Evolutionary conservation across 2,797 vertebrate genomes (phyloP).

Genomic region (Ctenosaura bakeri): DNA sequence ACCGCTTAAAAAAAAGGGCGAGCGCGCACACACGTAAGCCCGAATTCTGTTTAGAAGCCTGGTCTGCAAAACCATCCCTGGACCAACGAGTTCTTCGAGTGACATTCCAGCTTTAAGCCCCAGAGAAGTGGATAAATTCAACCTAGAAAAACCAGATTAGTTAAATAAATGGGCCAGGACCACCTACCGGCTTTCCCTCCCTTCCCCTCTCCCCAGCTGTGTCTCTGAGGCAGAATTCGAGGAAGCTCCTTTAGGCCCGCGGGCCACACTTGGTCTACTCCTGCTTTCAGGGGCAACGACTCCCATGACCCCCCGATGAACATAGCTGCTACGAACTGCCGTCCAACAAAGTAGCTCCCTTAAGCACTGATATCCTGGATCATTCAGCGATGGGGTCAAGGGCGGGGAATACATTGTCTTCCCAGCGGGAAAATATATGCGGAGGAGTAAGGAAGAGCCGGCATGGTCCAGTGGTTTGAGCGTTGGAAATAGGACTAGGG

Average conservation of each 20-base stretch:
- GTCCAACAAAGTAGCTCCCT: too few species aligned
- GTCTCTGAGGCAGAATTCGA: too few species aligned
- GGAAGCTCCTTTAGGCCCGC: too few species aligned
- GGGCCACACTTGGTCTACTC: too few species aligned
- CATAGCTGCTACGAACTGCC: too few species aligned
- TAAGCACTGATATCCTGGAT: not conserved
- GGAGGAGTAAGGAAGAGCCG: too few species aligned
- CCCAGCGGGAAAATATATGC: too few species aligned
- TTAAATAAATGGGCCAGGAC: slow-evolving; percentile 63
- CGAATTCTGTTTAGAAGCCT: slow-evolving; percentile 45
- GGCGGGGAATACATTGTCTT: not conserved
- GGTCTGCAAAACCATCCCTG: slow-evolving; percentile 56
- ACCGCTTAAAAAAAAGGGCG: not conserved
- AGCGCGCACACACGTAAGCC: slow-evolving; percentile 25
- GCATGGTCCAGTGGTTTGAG: too few species aligned
- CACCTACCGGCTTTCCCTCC: slow-evolving; percentile 66
- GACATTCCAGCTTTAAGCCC: slow-evolving; percentile 77
- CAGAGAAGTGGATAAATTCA: slow-evolving; percentile 70
- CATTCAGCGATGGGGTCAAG: not conserved
- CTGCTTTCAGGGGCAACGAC: too few species aligned
- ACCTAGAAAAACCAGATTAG: slow-evolving; percentile 78
- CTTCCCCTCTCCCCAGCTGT: not conserved
- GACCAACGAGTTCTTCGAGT: slow-evolving; percentile 66
- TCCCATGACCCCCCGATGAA: too few species aligned
- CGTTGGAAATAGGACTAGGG: too few species aligned